These are phyloP conservation scores for Apostichopus parvimensis DNA, from an alignment of 35 echinoderm and acorn worm species.

Conservation along the genomic window DNA sequence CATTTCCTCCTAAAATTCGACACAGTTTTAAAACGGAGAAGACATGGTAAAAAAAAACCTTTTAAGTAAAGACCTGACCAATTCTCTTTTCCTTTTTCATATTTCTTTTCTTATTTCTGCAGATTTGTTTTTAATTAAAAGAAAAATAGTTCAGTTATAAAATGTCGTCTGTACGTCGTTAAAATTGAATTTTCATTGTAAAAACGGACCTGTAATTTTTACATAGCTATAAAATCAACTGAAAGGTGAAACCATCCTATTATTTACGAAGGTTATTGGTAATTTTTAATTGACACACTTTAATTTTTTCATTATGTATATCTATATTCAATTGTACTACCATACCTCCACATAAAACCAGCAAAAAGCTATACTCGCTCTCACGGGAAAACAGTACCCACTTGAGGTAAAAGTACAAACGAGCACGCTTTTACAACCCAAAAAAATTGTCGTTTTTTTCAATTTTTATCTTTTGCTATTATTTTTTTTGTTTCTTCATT, in stretches of 20 bases:
- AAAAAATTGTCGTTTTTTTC: background rate
- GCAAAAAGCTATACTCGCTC: background rate
- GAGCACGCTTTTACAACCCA: background rate
- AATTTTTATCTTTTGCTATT: background rate
- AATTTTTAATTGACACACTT: constrained; percentile 1
- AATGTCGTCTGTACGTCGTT: no score
- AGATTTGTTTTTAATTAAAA: no score
- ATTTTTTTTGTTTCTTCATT: background rate
- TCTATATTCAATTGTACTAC: background rate
- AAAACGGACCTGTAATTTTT: no score
- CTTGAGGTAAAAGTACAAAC: background rate
- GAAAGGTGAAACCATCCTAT: background rate
- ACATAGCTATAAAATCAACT: background rate
- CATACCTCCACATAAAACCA: background rate
- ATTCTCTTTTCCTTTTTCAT: background rate
- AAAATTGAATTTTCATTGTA: no score
- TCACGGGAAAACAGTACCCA: constrained; percentile 2
- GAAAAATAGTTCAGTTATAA: no score
- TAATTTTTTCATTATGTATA: background rate
- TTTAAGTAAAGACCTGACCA: background rate
- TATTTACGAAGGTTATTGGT: background rate
- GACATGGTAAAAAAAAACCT: background rate
- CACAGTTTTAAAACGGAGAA: background rate
- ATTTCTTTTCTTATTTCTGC: background rate
- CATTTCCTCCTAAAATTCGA: background rate